These are phyloP conservation scores for Heliopora coerulea DNA, from an alignment of 92 coral and sea anemone species.

Conservation along the genomic window DNA sequence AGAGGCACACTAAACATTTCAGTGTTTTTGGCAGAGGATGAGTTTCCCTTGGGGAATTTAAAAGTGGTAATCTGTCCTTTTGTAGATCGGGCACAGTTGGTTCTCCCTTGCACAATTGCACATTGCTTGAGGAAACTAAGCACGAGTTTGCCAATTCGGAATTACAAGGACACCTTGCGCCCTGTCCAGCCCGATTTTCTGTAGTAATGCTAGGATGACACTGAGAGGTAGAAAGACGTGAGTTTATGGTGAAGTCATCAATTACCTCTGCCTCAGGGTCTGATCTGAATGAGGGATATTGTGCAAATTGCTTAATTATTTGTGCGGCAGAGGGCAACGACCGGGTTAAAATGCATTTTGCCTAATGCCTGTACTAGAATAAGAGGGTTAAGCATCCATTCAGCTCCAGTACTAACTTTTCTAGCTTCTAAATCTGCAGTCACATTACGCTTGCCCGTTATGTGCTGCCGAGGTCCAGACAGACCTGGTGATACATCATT, in stretches of 20 bases:
- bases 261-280: constrained; percentile 43
- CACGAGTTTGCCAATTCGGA: constrained; percentile 27
- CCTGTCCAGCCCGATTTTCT: constrained; percentile 5
- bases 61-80: constrained; percentile 1
- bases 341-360: constrained; percentile 1
- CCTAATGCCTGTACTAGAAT: background rate
- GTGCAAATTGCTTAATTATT: constrained; percentile 27
- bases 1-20: constrained; percentile 5
- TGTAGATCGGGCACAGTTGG: background rate
- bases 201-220: constrained; percentile 26
- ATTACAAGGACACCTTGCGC: constrained; percentile 8
- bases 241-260: constrained; percentile 27
- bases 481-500: constrained; percentile 19
- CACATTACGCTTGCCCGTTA: constrained; percentile 15
- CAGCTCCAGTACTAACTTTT: constrained; percentile 11
- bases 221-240: constrained; percentile 41
- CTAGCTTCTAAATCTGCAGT: constrained; percentile 19
- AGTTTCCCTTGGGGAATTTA: constrained; percentile 7
- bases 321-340: constrained; percentile 35
- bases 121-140: constrained; percentile 29
- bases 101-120: constrained; percentile 8
- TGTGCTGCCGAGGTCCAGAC: constrained; percentile 15
- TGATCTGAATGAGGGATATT: constrained; percentile 35
- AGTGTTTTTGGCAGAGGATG: constrained; percentile 2
- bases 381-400: constrained; percentile 19